These are phyloP conservation scores for Eidolon helvum DNA, from an alignment of 2,113 vertebrate species.

Conservation along the genomic window DNA sequence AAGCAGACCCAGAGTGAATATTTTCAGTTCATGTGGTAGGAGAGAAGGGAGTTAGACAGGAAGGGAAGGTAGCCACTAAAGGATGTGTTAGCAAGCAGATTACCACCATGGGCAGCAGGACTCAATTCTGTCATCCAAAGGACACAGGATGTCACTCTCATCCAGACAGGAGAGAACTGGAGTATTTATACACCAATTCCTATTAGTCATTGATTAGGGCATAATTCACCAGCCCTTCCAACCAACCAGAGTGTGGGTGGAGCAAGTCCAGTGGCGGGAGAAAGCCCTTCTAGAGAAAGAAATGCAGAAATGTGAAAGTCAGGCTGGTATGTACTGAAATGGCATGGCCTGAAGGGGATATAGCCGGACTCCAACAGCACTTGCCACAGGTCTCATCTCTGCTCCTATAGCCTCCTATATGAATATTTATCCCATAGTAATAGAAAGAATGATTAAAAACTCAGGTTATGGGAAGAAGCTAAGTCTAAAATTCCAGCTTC, in stretches of 20 bases:
- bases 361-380: neutral
- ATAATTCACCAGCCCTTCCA: neutral
- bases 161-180: neutral
- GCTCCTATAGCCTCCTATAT: neutral
- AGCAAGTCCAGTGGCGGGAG: neutral
- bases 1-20: neutral
- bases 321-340: neutral
- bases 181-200: too few species aligned
- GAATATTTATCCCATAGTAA: neutral
- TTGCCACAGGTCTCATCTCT: fast-evolving
- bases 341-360: fast-evolving
- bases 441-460: neutral
- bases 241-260: neutral
- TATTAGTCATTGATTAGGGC: neutral
- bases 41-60: neutral
- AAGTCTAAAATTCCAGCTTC: neutral
- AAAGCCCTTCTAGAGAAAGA: neutral
- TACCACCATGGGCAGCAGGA: neutral
- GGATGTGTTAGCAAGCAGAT: neutral
- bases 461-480: neutral
- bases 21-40: neutral
- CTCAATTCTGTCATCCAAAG: neutral
- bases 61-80: neutral
- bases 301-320: neutral
- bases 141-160: neutral